Percentiles rank a stretch among this genome's conserved stretches.
These are phyloP conservation scores for Colistium nudipinnis DNA, from an alignment of 2,113 vertebrate genomes.

Conservation along the genomic window DNA sequence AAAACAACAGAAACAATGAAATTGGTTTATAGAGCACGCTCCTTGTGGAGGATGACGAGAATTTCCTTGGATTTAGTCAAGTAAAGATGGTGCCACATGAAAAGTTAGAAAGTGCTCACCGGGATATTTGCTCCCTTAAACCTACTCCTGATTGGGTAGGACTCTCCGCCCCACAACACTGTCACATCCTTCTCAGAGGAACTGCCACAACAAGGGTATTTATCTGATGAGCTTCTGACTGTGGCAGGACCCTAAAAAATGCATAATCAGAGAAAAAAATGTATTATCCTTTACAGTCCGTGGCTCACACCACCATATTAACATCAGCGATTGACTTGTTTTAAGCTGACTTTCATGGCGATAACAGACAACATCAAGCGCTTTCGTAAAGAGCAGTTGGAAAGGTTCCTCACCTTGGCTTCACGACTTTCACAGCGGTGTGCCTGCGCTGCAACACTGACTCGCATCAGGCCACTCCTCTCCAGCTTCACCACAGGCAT, in stretches of 20 bases:
- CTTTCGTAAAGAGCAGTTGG: not conserved
- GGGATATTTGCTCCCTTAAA: not conserved
- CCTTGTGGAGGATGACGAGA: no score
- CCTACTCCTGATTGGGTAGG: conserved; percentile 57
- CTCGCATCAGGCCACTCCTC: not conserved
- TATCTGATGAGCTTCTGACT: not conserved
- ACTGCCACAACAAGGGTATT: rapidly evolving
- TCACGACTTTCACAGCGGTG: conserved; percentile 7
- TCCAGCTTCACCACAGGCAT: conserved; percentile 48
- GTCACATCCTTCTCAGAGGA: not conserved
- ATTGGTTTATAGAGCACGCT: no score
- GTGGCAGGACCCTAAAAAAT: conserved; percentile 28
- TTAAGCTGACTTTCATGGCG: not conserved
- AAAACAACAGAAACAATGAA: no score
- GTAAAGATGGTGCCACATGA: no score
- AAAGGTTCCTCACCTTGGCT: conserved; percentile 45
- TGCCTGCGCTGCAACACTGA: not conserved
- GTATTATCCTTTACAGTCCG: not conserved
- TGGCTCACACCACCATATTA: not conserved
- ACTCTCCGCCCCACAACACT: not conserved
- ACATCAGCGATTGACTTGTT: not conserved
- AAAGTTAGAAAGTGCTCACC: conserved; percentile 54
- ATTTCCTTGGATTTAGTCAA: no score
- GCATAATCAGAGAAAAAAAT: not conserved
- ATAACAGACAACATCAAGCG: not conserved